Base-by-base conservation (phyloP, 1,140 invertebrate genomes). In the Harlomillsia oculata region DNA sequence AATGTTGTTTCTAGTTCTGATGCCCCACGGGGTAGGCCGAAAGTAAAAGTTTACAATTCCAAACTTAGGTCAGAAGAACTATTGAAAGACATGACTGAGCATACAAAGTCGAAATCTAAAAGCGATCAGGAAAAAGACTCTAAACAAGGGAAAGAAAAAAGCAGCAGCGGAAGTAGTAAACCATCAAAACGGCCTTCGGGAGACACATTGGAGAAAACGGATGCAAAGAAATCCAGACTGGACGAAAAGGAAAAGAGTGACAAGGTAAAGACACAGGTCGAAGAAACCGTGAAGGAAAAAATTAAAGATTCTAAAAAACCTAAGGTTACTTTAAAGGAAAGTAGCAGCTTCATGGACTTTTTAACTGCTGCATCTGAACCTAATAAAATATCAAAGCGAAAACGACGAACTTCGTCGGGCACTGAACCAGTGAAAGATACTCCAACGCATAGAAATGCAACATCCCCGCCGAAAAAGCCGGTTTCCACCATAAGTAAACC, bases 341-440 rank as follows among this genome's bases (percentile, higher is more conserved):
- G 87, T 68, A 87, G 86, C 68, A 82, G 89, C 70, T 94, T 95
- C 68, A 92, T 91, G 81, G 88, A 93, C 72, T 88, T 87, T 2
- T 70, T 95, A n/a, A 71, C 66, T 36, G 77, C 80, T 51, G 79
- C 78, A 13, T 79, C 80, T 2, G 79, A 83, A 5, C 81, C 84
- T 69, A 26, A 53, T n/a, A 61, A 61, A 45, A 26, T 40, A 1
- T 20, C 52, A 1, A 83, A 86, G 74, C 75, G 82, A 32, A 89
- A 88, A 71, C 76, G 85, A n/a, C 75, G 81, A 64, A 75, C 75
- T 2, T 80, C 80, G 43, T 73, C 75, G 5, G 79, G 80, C 2
- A 81, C 80, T 66, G 82, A 85, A 54, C 74, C 76, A 40, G 67
- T 70, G 56, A 78, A 81, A 39, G 79, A 78, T 65, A 71, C 70